phyloP scores from a whole-genome alignment of 1,140 invertebrate species.

The Trichoplusia ni region DNA sequence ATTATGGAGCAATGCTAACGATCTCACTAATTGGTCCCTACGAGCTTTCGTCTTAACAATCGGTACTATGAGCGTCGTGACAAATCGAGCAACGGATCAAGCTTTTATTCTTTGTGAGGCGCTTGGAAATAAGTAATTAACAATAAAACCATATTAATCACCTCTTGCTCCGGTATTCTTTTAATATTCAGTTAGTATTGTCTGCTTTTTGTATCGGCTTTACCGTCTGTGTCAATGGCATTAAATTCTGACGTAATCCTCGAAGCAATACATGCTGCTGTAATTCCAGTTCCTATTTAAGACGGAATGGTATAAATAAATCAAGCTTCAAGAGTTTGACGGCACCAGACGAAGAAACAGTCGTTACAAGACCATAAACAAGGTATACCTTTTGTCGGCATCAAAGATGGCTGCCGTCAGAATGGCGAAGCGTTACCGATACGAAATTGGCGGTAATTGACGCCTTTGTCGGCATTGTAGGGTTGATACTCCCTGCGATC shows the following conservation, averaged over 20 bases:
- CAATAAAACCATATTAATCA: no score
- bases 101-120: neutral
- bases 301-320: no score
- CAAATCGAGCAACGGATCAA: constrained; percentile 22
- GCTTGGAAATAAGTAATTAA: neutral
- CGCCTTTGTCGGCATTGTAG: constrained; percentile 23
- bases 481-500: constrained; percentile 16
- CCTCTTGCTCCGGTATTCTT: no score
- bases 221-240: no score
- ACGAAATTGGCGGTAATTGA: constrained; percentile 34
- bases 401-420: constrained; percentile 25
- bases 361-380: constrained; percentile 21
- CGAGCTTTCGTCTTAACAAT: constrained; percentile 21
- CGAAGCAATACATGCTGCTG: no score
- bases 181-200: no score
- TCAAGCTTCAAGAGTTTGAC: constrained; percentile 16
- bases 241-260: no score
- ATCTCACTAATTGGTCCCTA: constrained; percentile 28
- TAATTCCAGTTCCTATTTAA: no score
- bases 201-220: no score
- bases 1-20: constrained; percentile 30
- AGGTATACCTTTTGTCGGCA: constrained; percentile 29
- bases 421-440: constrained; percentile 29
- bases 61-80: constrained; percentile 16
- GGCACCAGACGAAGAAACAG: constrained; percentile 5